Evolutionary conservation across 2,113 vertebrate genomes (phyloP), one percentile per base, ranked within the genome.

Genomic region (Cromileptes altivelis): DNA sequence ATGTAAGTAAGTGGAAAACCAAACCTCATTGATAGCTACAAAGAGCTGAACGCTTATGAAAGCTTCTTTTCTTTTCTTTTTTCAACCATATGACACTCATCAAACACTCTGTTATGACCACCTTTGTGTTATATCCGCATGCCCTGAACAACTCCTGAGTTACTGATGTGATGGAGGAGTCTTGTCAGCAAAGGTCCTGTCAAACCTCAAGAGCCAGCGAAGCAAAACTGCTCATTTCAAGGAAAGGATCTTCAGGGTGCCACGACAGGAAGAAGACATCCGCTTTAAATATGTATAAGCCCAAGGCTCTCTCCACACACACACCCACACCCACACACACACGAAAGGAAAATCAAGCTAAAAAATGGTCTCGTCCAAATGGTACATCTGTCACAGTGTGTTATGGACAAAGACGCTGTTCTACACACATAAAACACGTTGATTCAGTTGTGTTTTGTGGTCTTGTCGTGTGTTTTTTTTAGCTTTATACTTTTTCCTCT

Each of bases 251-350:
- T 50, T 79, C 82, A 76, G 71, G 82, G 82, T 69, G 82, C 63
- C 83, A 53, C 37, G 64, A 86, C 87, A 84, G 50, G 78, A 87
- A 27, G 89, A 82, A 87, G 88, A 91, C 87, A 84, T 89, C 79
- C 21, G 37, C 64, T 81, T 89, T 82, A 90, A 93, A 94, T 88
- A 94, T 92, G 84, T 49, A 94, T 88, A 70, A 87, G 80, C 64
- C 42, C 56, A 37, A 65, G 45, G 82, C 81, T 81, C 60, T 18
- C 62, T 18, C 62, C 49, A 25, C 56, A 50, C 62, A 49, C 69
- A n/a, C 75, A 27, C 25, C 2, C 25, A 27, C 25, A 27, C 27
- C 2, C 27, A 27, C 27, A 72, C 79, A 75, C 58, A 67, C 63
- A 19, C 12, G 1, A 79, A 67, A 75, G 30, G 18, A 65, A 60